Base-by-base conservation (phyloP, 64 coral and sea anemone species). In the Astreopora myriophthalma region DNA sequence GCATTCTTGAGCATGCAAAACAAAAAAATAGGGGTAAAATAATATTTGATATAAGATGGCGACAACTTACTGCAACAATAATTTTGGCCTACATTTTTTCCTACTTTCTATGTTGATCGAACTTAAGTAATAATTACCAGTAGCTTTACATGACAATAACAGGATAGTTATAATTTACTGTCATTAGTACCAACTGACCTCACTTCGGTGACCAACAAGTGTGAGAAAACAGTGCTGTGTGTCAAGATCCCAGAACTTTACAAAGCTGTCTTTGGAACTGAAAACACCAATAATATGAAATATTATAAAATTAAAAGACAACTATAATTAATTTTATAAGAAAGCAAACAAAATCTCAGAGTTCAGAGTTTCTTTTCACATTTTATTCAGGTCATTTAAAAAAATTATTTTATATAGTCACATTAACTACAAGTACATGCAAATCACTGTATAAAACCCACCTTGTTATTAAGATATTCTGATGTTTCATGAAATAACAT, bases 211-310 rank as follows among this genome's bases (percentile, higher is more conserved):
- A 51, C 96, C 96, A 87, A 98, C 93, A 38, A 98, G 89, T 5
- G 96, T 98, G 57, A 95, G 85, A 88, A 98, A 98, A 52, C 96
- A 98, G 73, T 98, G 96, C 30, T 98, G 96, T 32, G 96, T 95
- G 42, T 98, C 96, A 30, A 98, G 90, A 74, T 98, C 96, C 96
- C 96, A 98, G 37, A 98, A 95, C 87, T 98, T 98, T 13, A 98
- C 93, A 92, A 98, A 91, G 29, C 89, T 98, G 44, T 98, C 96
- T 84, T 98, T 98, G 16, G 96, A 98, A 70, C 96, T 98, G 49
- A 42, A 24, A 34, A 76, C 27, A 75, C 37, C 8, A 22, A 24
- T 20, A 71, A 1, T 34, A n/a, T n/a, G 19, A 52, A 28, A 38
- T 74, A 74, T 16, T 34, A 74, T 13, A 36, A 68, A 31, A 34